A percentile compares a stretch with the other conserved stretches of the same genome.
Evolutionary conservation across 1,140 invertebrate species (phyloP).

Genomic region (Popillia japonica): DNA sequence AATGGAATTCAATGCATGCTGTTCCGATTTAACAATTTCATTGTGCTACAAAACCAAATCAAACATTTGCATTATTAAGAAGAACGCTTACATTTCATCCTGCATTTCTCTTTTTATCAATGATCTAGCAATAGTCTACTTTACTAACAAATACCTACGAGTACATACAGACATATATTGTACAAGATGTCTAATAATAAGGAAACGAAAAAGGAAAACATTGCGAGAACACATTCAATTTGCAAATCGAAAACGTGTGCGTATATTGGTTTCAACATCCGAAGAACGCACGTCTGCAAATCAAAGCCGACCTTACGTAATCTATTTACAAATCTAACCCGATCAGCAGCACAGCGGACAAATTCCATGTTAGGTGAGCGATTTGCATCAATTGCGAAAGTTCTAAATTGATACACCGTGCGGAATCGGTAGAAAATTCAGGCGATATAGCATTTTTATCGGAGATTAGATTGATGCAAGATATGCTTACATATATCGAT

Average conservation of each 20-base stretch:
- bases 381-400: conserved; percentile 33
- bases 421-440: conserved; percentile 27
- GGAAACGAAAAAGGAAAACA: no score
- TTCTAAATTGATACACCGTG: conserved; percentile 22
- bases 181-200: no score
- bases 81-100: no score
- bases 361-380: conserved; percentile 33
- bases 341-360: conserved; percentile 29
- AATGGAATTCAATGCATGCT: no score
- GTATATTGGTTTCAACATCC: conserved; percentile 29
- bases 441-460: conserved; percentile 13
- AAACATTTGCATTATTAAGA: no score
- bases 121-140: no score
- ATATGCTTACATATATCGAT: conserved; percentile 13
- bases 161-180: no score
- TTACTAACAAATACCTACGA: no score
- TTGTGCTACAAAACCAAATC: no score
- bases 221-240: neutral
- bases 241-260: conserved; percentile 1
- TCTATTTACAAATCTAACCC: conserved; percentile 20
- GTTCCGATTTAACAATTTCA: no score
- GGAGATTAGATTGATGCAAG: conserved; percentile 27
- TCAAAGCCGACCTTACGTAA: conserved; percentile 15
- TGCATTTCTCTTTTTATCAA: no score
- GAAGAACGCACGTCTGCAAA: conserved; percentile 30